Evolutionary conservation across 2,888 invertebrate species (phyloP).

Genomic region (Apantesis nais): DNA sequence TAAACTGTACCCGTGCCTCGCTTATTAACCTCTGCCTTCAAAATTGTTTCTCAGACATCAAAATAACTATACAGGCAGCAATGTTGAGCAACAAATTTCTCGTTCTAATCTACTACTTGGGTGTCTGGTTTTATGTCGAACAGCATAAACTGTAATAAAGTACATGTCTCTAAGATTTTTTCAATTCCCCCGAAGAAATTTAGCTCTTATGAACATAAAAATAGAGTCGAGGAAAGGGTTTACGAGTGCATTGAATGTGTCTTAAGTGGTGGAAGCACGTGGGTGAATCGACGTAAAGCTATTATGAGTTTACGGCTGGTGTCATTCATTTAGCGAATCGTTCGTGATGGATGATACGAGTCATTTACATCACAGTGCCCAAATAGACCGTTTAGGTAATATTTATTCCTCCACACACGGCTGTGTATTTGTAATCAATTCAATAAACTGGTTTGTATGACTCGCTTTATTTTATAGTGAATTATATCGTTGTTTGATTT

Average conservation of each 20-base stretch:
- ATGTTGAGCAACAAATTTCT: slow-evolving; percentile 50
- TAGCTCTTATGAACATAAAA: slow-evolving; percentile 48
- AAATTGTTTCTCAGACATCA: slow-evolving; percentile 45
- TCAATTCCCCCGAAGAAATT: slow-evolving; percentile 30
- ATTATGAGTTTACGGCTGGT: slow-evolving; percentile 73
- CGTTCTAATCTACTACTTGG: slow-evolving; percentile 80
- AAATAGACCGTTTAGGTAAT: slow-evolving; percentile 22
- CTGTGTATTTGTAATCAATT: slow-evolving; percentile 14
- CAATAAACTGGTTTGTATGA: slow-evolving; percentile 10
- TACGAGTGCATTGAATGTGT: slow-evolving; percentile 22
- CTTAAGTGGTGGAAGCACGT: slow-evolving; percentile 59
- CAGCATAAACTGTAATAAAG: slow-evolving; percentile 76
- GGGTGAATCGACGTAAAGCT: slow-evolving; percentile 69
- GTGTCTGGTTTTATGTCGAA: slow-evolving; percentile 80
- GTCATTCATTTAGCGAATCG: slow-evolving; percentile 80
- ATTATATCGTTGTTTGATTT: slow-evolving; percentile 7
- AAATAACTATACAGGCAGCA: slow-evolving; percentile 17
- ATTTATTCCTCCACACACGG: slow-evolving; percentile 10
- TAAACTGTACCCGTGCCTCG: slow-evolving; percentile 65
- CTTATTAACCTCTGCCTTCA: slow-evolving; percentile 73
- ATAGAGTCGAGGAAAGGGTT: slow-evolving; percentile 36
- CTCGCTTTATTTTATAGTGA: slow-evolving; percentile 1
- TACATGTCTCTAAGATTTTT: slow-evolving; percentile 46
- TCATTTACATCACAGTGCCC: slow-evolving; percentile 55
- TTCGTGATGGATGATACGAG: slow-evolving; percentile 64